Percentiles rank a stretch among this genome's conserved stretches.
Conservation (phyloP, 1,140 invertebrate species). For the Zaprionus capensis region DNA sequence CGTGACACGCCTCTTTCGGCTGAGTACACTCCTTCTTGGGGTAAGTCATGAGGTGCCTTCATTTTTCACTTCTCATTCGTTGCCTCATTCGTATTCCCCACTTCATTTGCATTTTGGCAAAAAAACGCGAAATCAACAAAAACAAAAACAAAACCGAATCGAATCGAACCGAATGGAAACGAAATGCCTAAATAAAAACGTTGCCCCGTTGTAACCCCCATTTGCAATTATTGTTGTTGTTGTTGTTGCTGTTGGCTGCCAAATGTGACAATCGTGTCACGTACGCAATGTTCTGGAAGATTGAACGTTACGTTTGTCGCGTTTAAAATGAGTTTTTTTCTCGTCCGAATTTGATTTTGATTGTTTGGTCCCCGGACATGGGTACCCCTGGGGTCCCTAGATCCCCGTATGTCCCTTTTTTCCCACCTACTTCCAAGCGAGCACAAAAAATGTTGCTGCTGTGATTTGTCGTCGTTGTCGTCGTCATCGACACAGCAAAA, state of each 20-base stretch:
- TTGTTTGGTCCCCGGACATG: slow-evolving; percentile 74
- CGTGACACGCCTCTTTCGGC: neutral
- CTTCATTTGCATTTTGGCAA: slow-evolving; percentile 71
- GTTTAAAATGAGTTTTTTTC: slow-evolving; percentile 83
- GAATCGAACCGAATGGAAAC: slow-evolving; percentile 5
- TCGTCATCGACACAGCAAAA: slow-evolving; percentile 62
- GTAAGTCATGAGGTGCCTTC: slow-evolving; percentile 67
- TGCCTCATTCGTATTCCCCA: slow-evolving; percentile 26
- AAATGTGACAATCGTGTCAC: slow-evolving; percentile 83
- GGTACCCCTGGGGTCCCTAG: neutral
- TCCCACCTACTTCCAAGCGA: neutral
- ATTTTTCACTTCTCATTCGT: slow-evolving; percentile 67
- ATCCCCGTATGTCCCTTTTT: neutral
- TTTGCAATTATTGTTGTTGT: slow-evolving; percentile 13
- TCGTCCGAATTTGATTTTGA: slow-evolving; percentile 78
- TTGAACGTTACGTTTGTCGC: slow-evolving; percentile 84
- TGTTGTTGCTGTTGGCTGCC: slow-evolving; percentile 34
- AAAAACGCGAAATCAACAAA: slow-evolving; percentile 46
- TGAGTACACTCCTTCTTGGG: slow-evolving; percentile 7
- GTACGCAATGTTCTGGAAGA: slow-evolving; percentile 83
- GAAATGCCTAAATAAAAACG: slow-evolving; percentile 49
- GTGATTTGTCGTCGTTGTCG: slow-evolving; percentile 57
- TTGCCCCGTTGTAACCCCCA: slow-evolving; percentile 47
- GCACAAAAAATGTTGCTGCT: neutral
- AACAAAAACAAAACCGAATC: slow-evolving; percentile 38